These are phyloP conservation scores for Cheirogaleus major DNA, from an alignment of 2,797 vertebrate genomes.

Conservation along the genomic window DNA sequence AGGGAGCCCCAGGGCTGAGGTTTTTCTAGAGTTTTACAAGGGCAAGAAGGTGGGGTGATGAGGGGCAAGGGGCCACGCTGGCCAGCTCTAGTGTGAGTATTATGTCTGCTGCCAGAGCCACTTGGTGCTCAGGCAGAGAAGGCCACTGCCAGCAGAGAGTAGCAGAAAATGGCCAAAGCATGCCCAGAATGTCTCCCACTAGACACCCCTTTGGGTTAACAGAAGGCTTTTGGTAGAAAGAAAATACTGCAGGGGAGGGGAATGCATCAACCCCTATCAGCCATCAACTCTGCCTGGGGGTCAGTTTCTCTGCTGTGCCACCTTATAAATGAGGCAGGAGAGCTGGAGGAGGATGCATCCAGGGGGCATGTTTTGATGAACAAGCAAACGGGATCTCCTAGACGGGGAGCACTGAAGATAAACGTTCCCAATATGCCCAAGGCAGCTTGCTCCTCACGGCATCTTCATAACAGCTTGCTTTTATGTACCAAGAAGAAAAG, in stretches of 20 bases:
- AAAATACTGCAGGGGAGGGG: not conserved
- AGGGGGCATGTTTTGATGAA: not conserved
- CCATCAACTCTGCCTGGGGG: not conserved
- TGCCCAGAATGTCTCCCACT: not conserved
- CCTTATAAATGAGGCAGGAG: not conserved
- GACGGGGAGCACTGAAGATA: not conserved
- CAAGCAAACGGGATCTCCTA: not conserved
- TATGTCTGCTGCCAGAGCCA: not conserved
- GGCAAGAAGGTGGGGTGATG: not conserved
- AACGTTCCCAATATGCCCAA: not conserved
- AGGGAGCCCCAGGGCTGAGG: not conserved
- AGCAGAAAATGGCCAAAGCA: slow-evolving; percentile 42
- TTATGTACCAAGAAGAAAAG: not conserved
- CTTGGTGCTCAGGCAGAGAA: slow-evolving; percentile 27
- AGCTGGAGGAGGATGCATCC: not conserved
- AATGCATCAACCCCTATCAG: not conserved
- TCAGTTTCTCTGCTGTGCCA: not conserved
- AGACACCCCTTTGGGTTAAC: slow-evolving; percentile 33
- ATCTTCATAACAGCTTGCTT: not conserved
- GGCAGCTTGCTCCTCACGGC: not conserved
- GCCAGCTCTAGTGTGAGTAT: not conserved
- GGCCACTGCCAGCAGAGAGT: not conserved
- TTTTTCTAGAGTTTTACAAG: slow-evolving; percentile 53
- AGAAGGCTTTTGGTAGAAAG: not conserved
- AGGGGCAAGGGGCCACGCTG: not conserved